Evolutionary conservation across 2,888 invertebrate species (phyloP).

Genomic region (Hirtodrosophila trivittata): DNA sequence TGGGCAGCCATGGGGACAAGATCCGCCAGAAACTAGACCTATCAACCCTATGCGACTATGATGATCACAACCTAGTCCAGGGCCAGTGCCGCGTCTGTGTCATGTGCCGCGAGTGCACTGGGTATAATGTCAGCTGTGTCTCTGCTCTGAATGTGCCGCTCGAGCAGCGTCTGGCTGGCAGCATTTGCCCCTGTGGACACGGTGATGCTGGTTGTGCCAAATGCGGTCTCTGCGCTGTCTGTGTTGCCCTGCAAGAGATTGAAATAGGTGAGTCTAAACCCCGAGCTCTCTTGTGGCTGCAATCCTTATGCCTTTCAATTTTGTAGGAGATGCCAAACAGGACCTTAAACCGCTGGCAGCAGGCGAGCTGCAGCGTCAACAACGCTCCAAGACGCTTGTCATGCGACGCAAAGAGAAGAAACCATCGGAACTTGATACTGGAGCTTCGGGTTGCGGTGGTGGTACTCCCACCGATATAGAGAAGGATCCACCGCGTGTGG

Average conservation of each 20-base stretch:
- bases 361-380: constrained; percentile 84
- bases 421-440: constrained; percentile 68
- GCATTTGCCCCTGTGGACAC: constrained; percentile 97
- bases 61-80: constrained; percentile 85
- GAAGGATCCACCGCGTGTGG: constrained; percentile 85
- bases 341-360: constrained; percentile 78
- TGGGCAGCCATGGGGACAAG: constrained; percentile 59
- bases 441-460: constrained; percentile 80
- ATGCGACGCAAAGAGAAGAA: constrained; percentile 82
- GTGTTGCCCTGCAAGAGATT: constrained; percentile 86
- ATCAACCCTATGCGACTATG: constrained; percentile 84
- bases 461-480: constrained; percentile 83
- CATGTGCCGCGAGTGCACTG: constrained; percentile 96
- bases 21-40: constrained; percentile 80
- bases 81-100: constrained; percentile 87
- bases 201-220: constrained; percentile 97
- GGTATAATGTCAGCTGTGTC: constrained; percentile 92
- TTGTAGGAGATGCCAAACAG: constrained; percentile 66
- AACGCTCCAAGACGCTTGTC: constrained; percentile 84
- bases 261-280: constrained; percentile 75
- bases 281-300: too few relatives aligned
- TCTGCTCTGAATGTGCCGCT: constrained; percentile 88
- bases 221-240: constrained; percentile 96
- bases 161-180: constrained; percentile 93
- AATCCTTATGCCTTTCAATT: neutral